phyloP scores from a whole-genome alignment of 2,113 vertebrate species.

The rabbit (Oryctolagus cuniculus) region mOryCun1.1 NC_091445.1:37009001-37009500 shows the following conservation, averaged over 20 bases:
- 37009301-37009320: conserved; percentile 6
- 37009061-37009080: neutral
- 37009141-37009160: conserved; percentile 66
- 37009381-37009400: neutral
- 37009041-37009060: conserved; percentile 67
- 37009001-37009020: conserved; percentile 80
- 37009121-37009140: conserved; percentile 70
- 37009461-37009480: neutral
- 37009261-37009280: neutral
- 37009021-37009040: conserved; percentile 73
- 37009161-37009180: conserved; percentile 50
- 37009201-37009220: conserved; percentile 45
- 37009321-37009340: neutral
- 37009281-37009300: neutral
- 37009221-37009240: conserved; percentile 36
- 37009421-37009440: neutral
- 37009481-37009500: neutral
- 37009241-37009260: neutral
- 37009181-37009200: conserved; percentile 53
- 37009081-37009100: conserved; percentile 50
- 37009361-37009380: neutral
- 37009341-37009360: neutral
- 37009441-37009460: neutral
- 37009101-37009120: conserved; percentile 61
- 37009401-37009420: neutral